Percentiles rank a stretch among this genome's conserved stretches.
phyloP scores from a whole-genome alignment of 1,140 invertebrate genomes.

The Lordiphosa clarofinis region DNA sequence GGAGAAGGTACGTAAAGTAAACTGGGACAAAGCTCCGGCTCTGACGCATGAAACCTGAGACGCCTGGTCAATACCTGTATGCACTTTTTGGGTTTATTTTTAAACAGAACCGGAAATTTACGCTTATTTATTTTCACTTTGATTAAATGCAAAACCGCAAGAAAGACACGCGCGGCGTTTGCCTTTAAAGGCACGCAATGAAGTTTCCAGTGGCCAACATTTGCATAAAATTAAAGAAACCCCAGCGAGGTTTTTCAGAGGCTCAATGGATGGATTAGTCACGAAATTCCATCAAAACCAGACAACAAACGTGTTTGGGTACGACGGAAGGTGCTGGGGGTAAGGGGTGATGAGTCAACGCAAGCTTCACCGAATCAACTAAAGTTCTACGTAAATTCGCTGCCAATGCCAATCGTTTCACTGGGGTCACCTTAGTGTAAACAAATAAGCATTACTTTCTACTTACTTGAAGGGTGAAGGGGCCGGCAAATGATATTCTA shows the following conservation, averaged over 20 bases:
- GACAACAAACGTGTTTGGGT: constrained; percentile 22
- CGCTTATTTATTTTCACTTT: constrained; percentile 70
- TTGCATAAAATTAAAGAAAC: constrained; percentile 67
- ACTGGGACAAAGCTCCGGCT: constrained; percentile 36
- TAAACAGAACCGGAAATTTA: constrained; percentile 70
- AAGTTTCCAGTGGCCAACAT: constrained; percentile 30
- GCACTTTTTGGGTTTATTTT: constrained; percentile 57
- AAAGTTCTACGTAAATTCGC: constrained; percentile 39
- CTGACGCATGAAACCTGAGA: constrained; percentile 62
- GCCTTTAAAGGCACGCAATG: constrained; percentile 56
- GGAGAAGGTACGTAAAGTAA: constrained; percentile 7
- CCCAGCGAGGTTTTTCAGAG: constrained; percentile 39
- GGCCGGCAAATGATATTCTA: no score
- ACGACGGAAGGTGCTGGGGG: constrained; percentile 6
- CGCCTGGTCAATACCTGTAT: constrained; percentile 8
- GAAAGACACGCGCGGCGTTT: constrained; percentile 61
- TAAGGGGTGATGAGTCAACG: constrained; percentile 38
- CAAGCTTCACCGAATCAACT: background rate
- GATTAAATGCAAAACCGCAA: constrained; percentile 67
- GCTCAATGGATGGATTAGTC: constrained; percentile 58
- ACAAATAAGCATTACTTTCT: no score
- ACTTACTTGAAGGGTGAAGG: no score
- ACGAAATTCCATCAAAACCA: constrained; percentile 55
- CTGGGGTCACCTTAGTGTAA: no score
- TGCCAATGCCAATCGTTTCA: constrained; percentile 5